Conservation (phyloP, 2,888 invertebrate genomes). For the Ariolimax columbianus region DNA sequence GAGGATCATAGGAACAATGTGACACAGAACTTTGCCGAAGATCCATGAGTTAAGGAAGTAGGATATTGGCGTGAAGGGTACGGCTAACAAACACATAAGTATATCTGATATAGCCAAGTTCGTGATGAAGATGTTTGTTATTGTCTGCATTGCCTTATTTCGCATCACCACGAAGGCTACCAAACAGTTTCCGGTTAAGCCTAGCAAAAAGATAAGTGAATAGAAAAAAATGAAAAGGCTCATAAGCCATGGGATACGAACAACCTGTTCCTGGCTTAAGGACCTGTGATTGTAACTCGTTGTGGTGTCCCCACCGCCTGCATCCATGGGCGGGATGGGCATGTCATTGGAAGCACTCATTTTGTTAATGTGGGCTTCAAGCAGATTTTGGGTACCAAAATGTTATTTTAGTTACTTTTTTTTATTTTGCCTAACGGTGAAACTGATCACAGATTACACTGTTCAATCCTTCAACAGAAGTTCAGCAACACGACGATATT, state of each 20-base stretch:
- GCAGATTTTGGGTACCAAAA: too few relatives aligned
- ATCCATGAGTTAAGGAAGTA: constrained; percentile 94
- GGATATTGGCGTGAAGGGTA: constrained; percentile 97
- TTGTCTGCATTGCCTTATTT: constrained; percentile 97
- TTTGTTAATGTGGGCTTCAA: background rate
- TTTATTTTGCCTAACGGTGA: background rate
- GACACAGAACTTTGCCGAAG: constrained; percentile 93
- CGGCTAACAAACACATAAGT: constrained; percentile 92
- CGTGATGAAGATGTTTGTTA: constrained; percentile 97
- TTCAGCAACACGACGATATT: background rate
- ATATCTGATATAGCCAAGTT: constrained; percentile 97
- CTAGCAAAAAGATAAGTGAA: constrained; percentile 89
- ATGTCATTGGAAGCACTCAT: constrained; percentile 2
- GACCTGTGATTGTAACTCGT: background rate
- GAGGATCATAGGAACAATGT: constrained; percentile 88
- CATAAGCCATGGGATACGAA: constrained; percentile 66
- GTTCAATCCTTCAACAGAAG: background rate
- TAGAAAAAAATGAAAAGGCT: constrained; percentile 82
- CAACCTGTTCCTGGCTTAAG: constrained; percentile 51
- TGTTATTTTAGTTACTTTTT: background rate
- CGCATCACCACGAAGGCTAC: constrained; percentile 95
- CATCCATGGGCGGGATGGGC: background rate
- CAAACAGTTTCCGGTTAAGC: constrained; percentile 82
- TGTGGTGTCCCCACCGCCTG: background rate
- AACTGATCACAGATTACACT: background rate